Evolutionary conservation across 2,888 invertebrate species (phyloP).

Genomic region (Scaptomyza cyrtandrae): DNA sequence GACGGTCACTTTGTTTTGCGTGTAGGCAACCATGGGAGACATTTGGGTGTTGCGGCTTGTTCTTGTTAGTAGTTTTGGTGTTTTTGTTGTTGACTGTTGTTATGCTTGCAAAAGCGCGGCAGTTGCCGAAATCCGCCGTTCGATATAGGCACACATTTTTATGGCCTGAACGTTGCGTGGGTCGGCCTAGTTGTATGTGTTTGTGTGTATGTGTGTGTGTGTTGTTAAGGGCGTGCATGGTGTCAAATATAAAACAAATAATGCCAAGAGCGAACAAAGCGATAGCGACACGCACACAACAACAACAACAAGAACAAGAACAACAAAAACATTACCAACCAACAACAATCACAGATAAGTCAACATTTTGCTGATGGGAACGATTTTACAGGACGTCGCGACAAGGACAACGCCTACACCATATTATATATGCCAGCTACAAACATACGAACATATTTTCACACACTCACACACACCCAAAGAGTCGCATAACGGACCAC

Average conservation of each 20-base stretch:
- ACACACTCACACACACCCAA: slow-evolving; percentile 6
- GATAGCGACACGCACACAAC: slow-evolving; percentile 29
- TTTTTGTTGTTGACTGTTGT: slow-evolving; percentile 16
- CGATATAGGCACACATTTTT: slow-evolving; percentile 61
- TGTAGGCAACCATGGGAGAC: slow-evolving; percentile 20
- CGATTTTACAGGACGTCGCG: slow-evolving; percentile 29
- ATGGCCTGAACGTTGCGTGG: slow-evolving; percentile 49
- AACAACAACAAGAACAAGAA: slow-evolving; percentile 13
- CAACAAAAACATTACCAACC: slow-evolving; percentile 30
- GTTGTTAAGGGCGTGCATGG: slow-evolving; percentile 28
- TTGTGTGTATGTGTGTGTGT: slow-evolving; percentile 7
- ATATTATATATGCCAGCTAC: slow-evolving; percentile 43
- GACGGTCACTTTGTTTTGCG: slow-evolving; percentile 27
- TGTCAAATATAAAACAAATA: slow-evolving; percentile 78
- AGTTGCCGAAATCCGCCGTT: slow-evolving; percentile 68
- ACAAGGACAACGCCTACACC: slow-evolving; percentile 45
- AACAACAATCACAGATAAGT: slow-evolving; percentile 68
- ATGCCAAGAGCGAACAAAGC: slow-evolving; percentile 52
- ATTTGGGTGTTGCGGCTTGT: slow-evolving; percentile 20
- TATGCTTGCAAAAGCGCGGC: slow-evolving; percentile 49
- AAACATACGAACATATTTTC: slow-evolving; percentile 12
- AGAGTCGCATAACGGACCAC: slow-evolving; percentile 55
- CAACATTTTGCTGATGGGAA: slow-evolving; percentile 67
- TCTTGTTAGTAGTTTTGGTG: slow-evolving; percentile 1
- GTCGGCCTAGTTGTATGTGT: slow-evolving; percentile 13